A percentile compares a stretch with the other conserved stretches of the same genome.
Conservation (phyloP, 2,888 invertebrate species). For the Synanthedon tipuliformis region DNA sequence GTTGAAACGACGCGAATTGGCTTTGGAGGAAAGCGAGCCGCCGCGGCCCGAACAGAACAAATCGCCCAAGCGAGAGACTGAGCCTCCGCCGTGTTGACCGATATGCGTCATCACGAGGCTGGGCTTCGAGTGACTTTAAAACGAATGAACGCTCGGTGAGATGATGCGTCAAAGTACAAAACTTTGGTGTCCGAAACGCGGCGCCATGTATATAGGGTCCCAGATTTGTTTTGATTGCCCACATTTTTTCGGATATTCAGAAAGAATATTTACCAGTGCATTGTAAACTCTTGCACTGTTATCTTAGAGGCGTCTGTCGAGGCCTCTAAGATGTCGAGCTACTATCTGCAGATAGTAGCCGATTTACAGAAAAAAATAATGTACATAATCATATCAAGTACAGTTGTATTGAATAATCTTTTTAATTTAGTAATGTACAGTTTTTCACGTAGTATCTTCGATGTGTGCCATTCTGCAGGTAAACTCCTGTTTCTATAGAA, state of each 20-base stretch:
- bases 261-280: background rate
- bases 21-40: conserved; percentile 10
- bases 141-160: conserved; percentile 41
- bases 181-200: background rate
- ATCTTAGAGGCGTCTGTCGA: conserved; percentile 1
- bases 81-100: conserved; percentile 54
- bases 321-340: too few relatives aligned
- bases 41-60: conserved; percentile 5
- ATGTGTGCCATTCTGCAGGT: conserved; percentile 62
- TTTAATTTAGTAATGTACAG: conserved; percentile 49
- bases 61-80: conserved; percentile 17
- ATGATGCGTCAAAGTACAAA: conserved; percentile 25
- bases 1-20: conserved; percentile 17
- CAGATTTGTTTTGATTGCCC: conserved; percentile 11
- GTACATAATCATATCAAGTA: conserved; percentile 65
- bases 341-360: conserved; percentile 20
- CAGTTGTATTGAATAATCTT: conserved; percentile 48
- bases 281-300: conserved; percentile 15
- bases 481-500: conserved; percentile 43
- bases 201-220: conserved; percentile 28
- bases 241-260: conserved; percentile 8
- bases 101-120: conserved; percentile 42
- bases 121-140: conserved; percentile 9
- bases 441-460: conserved; percentile 48
- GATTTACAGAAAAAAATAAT: conserved; percentile 27